Evolutionary conservation across 2,113 vertebrate species (phyloP).

Genomic region (Dipodomys merriami): DNA sequence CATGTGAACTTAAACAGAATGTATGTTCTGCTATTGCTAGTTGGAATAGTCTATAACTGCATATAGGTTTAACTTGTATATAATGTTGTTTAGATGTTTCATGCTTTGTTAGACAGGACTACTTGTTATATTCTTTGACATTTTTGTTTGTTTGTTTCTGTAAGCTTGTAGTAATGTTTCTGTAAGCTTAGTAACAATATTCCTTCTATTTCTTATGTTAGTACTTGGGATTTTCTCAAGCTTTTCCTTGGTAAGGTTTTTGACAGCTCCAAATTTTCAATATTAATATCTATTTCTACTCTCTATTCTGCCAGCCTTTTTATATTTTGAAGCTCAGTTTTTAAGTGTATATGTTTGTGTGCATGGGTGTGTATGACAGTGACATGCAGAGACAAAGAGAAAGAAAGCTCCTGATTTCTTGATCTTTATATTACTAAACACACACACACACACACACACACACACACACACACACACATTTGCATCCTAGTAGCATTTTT

Average conservation of each 20-base stretch:
- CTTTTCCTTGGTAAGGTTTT: neutral
- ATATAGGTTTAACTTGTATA: neutral
- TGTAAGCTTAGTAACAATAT: neutral
- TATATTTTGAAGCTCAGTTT: neutral
- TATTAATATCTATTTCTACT: neutral
- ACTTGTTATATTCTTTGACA: neutral
- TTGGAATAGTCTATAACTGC: neutral
- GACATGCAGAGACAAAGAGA: too few species aligned
- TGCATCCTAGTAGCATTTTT: conserved; percentile 20
- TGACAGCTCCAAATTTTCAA: neutral
- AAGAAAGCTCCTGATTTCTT: too few species aligned
- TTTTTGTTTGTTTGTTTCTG: neutral
- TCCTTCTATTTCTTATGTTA: conserved; percentile 8
- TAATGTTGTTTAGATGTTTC: neutral
- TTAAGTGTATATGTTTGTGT: neutral
- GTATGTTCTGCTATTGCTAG: neutral
- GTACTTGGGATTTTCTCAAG: neutral
- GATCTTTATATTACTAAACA: too few species aligned
- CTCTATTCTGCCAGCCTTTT: neutral
- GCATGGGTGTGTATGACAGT: neutral
- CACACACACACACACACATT: neutral
- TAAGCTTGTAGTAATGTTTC: neutral
- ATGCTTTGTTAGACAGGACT: neutral
- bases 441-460: too few species aligned
- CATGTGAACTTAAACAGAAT: neutral